phyloP scores from a whole-genome alignment of 2,888 invertebrate genomes.

The Tipula helvola region DNA sequence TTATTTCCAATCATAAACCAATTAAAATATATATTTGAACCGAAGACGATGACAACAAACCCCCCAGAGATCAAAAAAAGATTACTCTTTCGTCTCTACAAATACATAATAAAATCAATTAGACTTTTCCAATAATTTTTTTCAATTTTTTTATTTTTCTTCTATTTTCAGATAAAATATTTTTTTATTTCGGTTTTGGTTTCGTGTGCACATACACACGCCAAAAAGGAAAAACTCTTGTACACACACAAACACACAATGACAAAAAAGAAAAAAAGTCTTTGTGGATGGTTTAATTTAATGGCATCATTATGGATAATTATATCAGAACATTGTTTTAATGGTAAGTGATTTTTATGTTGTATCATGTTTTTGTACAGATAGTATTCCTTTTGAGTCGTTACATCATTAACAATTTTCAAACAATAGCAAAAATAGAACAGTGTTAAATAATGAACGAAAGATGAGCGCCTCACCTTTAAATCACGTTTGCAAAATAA shows the following conservation, averaged over 20 bases:
- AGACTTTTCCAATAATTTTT: background rate
- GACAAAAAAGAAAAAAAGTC: constrained; percentile 24
- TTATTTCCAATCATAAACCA: background rate
- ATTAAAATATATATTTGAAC: background rate
- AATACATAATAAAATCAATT: background rate
- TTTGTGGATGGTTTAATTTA: constrained; percentile 30
- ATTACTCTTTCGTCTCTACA: background rate
- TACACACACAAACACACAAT: constrained; percentile 16
- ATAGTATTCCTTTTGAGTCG: background rate
- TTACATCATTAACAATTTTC: background rate
- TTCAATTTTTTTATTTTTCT: background rate
- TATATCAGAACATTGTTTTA: constrained; percentile 31
- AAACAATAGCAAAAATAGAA: background rate
- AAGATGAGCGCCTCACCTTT: background rate
- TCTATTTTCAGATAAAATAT: background rate
- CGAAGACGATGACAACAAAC: background rate
- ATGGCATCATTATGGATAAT: constrained; percentile 31
- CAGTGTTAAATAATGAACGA: background rate
- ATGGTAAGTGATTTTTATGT: constrained; percentile 26
- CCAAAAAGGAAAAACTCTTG: background rate
- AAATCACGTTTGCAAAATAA: background rate
- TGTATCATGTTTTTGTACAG: background rate
- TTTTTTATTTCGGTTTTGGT: background rate
- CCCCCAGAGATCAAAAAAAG: background rate
- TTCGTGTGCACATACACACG: background rate